Base-by-base conservation (phyloP, 2,113 vertebrate species). In the Phoxinus phoxinus region DNA sequence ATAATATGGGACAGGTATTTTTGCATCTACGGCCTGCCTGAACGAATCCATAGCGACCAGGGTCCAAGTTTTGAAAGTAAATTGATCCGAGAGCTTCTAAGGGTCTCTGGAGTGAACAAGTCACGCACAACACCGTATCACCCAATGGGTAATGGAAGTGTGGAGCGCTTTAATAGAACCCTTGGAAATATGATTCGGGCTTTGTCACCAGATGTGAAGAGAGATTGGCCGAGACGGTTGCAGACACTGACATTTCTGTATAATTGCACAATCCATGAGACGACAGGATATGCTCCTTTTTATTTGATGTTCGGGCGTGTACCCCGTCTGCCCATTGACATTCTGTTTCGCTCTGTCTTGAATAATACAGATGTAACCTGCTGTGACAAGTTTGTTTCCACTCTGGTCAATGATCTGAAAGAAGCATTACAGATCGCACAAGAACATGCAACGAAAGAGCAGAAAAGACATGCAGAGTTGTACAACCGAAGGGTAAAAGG, bases 101-200 rank as follows among this genome's bases (percentile, higher is more conserved):
- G 53, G 53, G 6, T 23, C 19, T 58, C 21, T 80, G 58, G 6
- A 8, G 58, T 25, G 13, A 27, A 65, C 9, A 65, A 30, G 61
- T 65, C 61, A 44, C 15, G 19, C 17, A 79, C 76, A 3, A 79
- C 32, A 0, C 30, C 11, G 6, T 59, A 59, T 10, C 56, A 58
- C 56, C 21, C 56, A n/a, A 58, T 58, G 3, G 56, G 56, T 58
- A 58, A 58, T 9, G 32, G 53, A 10, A 79, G 76, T 10, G 4
- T 79, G 17, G 51, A 79, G n/a, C 7, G 11, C 21, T 79, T 61
- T 41, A 79, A 79, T 19, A 61, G 77, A 61, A 79, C 51, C 25
- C 53, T 59, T 59, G 56, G 77, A 6, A 37, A 80, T 41, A 80
- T 59, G 32, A 61, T 37, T 9, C 4, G 25, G 30, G 25, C n/a